phyloP scores from a whole-genome alignment of 2,888 invertebrate genomes.

The Hemaris fuciformis region DNA sequence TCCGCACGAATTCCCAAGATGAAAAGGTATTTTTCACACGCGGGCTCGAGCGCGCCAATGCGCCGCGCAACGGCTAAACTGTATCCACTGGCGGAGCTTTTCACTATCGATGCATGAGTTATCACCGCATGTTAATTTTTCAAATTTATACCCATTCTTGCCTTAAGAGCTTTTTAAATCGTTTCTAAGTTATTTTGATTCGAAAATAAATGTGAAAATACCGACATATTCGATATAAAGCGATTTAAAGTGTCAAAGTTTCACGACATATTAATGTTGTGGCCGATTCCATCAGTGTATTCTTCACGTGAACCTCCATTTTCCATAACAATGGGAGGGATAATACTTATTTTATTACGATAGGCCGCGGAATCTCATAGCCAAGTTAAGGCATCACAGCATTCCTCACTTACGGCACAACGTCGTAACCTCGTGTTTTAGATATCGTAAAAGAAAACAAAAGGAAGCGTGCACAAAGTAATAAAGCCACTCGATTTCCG shows the following conservation, averaged over 20 bases:
- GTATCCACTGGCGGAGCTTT: constrained; percentile 50
- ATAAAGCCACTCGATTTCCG: constrained; percentile 69
- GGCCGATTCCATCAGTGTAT: constrained; percentile 8
- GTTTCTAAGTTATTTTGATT: neutral
- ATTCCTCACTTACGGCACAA: constrained; percentile 56
- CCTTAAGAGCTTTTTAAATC: neutral
- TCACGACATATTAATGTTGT: constrained; percentile 1
- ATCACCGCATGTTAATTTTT: constrained; percentile 28
- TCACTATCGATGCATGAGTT: constrained; percentile 49
- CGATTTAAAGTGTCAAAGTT: neutral
- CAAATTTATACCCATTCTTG: neutral
- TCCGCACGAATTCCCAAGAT: constrained; percentile 75
- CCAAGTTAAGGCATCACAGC: constrained; percentile 41
- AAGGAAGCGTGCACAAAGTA: constrained; percentile 60
- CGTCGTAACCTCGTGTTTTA: constrained; percentile 63
- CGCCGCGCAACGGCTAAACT: constrained; percentile 45
- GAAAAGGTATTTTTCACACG: constrained; percentile 75
- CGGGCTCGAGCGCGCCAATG: constrained; percentile 45
- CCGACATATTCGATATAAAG: no score
- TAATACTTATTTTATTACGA: constrained; percentile 33
- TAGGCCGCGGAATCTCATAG: constrained; percentile 42
- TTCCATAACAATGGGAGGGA: constrained; percentile 15
- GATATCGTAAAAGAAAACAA: constrained; percentile 67
- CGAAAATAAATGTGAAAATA: no score
- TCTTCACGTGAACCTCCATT: constrained; percentile 12